Base-by-base conservation (phyloP, 2,888 invertebrate species). In the Dasysyrphus albostriatus region DNA sequence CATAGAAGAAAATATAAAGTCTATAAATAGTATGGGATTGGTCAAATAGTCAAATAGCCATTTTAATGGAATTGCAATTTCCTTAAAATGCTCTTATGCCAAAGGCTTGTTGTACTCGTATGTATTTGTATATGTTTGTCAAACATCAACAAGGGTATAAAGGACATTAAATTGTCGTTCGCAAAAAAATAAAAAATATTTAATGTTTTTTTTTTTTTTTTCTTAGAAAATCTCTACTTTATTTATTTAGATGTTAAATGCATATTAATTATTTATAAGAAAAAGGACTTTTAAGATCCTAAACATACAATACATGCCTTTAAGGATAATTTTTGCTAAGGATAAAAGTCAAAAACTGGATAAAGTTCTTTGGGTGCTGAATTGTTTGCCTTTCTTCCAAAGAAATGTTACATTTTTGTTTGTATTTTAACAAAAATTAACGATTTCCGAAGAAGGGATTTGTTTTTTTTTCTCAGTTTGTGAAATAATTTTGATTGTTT, bases 31-130 rank as follows among this genome's bases (percentile, higher is more conserved):
- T 54, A 54, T 54, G 44, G 42, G 39, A 67, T 54, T 69, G 61
- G 81, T 65, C 79, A 80, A 81, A 85, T 77, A 73, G 75, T 80
- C 67, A 54, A 79, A 83, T 79, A 65, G 85, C 74, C 77, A 69
- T 81, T 81, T 81, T 73, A 85, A 82, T 77, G 77, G 81, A 82
- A 81, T 74, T 82, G 77, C 82, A 85, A 82, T 82, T 85, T 73
- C 29, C 54, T 81, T 82, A 54, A 82, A 82, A 82, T 54, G 59
- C 24, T 39, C 49, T 72, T n/a, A n/a, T 80, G 54, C 42, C 59
- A 65, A 76, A 72, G 39, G 61, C 61, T 42, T 61, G 42, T 24
- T 14, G 2, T n/a, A n/a, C 49, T 29, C 51, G 54, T 54, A 34
- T 32, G 44, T 70, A 42, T 4, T 9, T 42, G 42, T 51, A 54